Evolutionary conservation across 1,140 invertebrate genomes (phyloP).

Genomic region (Aricia agestis): DNA sequence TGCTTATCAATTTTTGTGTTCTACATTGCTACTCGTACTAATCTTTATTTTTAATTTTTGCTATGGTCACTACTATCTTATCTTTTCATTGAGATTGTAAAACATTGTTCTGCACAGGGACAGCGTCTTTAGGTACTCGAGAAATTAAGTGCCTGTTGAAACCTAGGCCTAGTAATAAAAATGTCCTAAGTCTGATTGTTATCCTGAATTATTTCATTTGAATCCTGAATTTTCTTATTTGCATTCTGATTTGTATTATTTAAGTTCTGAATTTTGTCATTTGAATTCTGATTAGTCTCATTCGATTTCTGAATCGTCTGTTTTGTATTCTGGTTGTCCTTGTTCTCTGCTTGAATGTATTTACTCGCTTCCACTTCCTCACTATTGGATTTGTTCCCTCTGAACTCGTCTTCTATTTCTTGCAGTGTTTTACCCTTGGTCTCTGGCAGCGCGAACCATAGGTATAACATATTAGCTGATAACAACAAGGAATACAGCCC

Average conservation of each 20-base stretch:
- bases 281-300: neutral
- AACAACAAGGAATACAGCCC: constrained; percentile 39
- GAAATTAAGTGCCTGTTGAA: neutral
- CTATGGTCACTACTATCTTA: neutral
- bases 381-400: constrained; percentile 37
- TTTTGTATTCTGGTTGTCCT: neutral
- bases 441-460: constrained; percentile 50
- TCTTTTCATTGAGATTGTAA: neutral
- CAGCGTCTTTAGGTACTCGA: neutral
- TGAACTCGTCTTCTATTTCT: constrained; percentile 56
- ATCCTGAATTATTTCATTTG: no score
- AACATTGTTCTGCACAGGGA: neutral
- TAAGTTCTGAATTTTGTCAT: neutral
- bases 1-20: no score
- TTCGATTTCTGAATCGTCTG: neutral
- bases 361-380: constrained; percentile 38
- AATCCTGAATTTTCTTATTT: neutral
- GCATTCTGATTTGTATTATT: neutral
- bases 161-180: neutral
- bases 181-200: neutral
- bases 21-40: no score
- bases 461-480: constrained; percentile 34
- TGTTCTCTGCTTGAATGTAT: constrained; percentile 18
- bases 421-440: constrained; percentile 55
- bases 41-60: no score